Evolutionary conservation across 1,140 invertebrate genomes (phyloP).

Genomic region (Bombus superbus): DNA sequence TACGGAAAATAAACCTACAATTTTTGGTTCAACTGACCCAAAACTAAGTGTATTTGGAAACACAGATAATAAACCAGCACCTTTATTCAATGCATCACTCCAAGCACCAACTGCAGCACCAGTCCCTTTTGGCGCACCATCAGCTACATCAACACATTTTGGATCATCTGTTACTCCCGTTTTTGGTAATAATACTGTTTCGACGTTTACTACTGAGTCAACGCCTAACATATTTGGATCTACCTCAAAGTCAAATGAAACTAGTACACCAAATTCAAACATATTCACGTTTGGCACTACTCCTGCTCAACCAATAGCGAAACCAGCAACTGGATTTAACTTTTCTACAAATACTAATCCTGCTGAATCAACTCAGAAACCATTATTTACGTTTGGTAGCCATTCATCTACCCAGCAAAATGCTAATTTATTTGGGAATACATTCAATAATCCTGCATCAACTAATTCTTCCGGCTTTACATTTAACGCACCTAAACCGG

Average conservation of each 20-base stretch:
- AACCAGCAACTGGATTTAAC: conserved; percentile 61
- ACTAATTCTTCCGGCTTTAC: conserved; percentile 62
- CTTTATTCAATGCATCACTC: conserved; percentile 53
- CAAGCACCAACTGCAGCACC: conserved; percentile 24
- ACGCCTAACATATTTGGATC: conserved; percentile 62
- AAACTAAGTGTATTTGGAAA: conserved; percentile 62
- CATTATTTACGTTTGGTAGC: conserved; percentile 63
- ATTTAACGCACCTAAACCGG: conserved; percentile 74
- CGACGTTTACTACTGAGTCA: conserved; percentile 48
- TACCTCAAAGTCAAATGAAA: conserved; percentile 57
- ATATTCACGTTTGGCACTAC: conserved; percentile 69
- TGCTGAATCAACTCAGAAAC: conserved; percentile 42
- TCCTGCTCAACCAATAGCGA: conserved; percentile 42
- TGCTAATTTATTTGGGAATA: conserved; percentile 58
- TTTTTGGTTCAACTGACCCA: conserved; percentile 57
- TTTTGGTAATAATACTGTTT: conserved; percentile 56
- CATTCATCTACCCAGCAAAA: conserved; percentile 33
- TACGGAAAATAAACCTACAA: conserved; percentile 61
- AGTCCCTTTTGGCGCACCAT: conserved; percentile 60
- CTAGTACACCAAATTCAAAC: conserved; percentile 34
- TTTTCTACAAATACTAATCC: conserved; percentile 59
- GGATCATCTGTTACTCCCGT: conserved; percentile 35
- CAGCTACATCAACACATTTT: conserved; percentile 47
- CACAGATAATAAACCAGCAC: conserved; percentile 46
- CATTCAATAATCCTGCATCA: conserved; percentile 52